Base-by-base conservation (phyloP, 2,797 vertebrate species). In the Monodelphis domestica region DNA sequence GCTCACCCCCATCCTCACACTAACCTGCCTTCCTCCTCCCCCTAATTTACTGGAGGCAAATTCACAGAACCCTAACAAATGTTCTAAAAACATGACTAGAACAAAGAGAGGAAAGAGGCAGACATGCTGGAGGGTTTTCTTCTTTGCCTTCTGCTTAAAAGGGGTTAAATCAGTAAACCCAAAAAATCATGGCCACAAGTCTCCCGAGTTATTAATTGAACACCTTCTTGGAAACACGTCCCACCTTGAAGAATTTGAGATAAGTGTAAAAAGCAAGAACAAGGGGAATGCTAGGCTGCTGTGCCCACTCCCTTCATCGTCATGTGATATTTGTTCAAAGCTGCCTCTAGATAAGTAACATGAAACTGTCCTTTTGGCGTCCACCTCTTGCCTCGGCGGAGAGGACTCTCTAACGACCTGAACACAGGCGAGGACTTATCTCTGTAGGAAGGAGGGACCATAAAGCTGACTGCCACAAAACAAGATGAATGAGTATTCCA, bases 161-260 rank as follows among this genome's bases (percentile, higher is more conserved):
- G 94, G 70, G 97, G 96, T 97, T 97, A 96, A 97, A 97, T 98
- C 97, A 98, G 97, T 95, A 97, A 94, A 96, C 94, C 50, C 21
- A 84, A 11, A 97, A 90, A 95, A 98, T 98, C 91, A 55, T 96
- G 88, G 94, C 70, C 91, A 97, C 94, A 95, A 97, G 93, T 98
- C 97, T 95, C 97, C 95, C 93, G 92, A 92, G 91, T 96, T 98
- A 97, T 97, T 98, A 97, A 98, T 96, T 98, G 97, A 98, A 97
- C 97, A 97, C 97, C 96, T 98, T 97, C 96, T 98, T 97, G 97
- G 97, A 97, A 98, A 96, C 84, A 91, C n/a, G 93, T 93, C 94
- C 93, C 94, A 97, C 97, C 97, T 97, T 96, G 89, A 97, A 97
- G 96, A 97, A 97, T 95, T 88, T 0, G 56, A 97, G 97, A 97